Base-by-base conservation (phyloP, 2,888 invertebrate species). In the Gonocerus acuteangulatus region DNA sequence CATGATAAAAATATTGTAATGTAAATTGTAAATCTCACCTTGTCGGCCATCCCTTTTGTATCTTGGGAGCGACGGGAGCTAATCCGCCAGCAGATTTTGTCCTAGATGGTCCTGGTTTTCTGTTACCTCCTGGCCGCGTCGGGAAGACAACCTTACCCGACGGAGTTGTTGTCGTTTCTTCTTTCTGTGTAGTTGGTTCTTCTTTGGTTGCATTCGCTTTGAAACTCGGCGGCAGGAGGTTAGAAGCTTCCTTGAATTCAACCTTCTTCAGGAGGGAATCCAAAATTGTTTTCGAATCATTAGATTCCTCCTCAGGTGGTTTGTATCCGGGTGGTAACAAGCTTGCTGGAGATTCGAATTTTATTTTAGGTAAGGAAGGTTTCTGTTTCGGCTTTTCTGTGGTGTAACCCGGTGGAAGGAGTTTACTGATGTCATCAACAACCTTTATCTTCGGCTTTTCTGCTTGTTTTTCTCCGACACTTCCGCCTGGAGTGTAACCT, bases 31-130 rank as follows among this genome's bases (percentile, higher is more conserved):
- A 4, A 34, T 22, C 62, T 71, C 76, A 87, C 83, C 91, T 85
- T 19, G 80, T 82, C 1, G 91, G 91, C 82, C 90, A 90, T 67
- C 90, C 91, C 73, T 87, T 89, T 66, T 86, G 85, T 68, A 91
- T 90, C 56, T 83, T 81, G 4, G 87, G 87, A 1, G 76, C 72
- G 61, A 72, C 74, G 42, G 80, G 80, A 1, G 79, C 79, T 15
- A 82, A 77, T 2, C 80, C 73, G 19, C 71, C 76, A 4, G 71
- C 69, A 42, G 71, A 70, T 57, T 69, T 69, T 1, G 73, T 70
- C 21, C 77, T 79, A 0, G 65, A 39, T 13, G 67, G 64, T 15
- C 74, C 71, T 62, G 80, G 71, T 74, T 85, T 86, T 57, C 81
- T 77, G 65, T 68, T 69, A 16, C 78, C 79, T 19, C 85, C 87